Conservation (phyloP, 2,797 vertebrate species). For the Hippocampus kuda region DNA sequence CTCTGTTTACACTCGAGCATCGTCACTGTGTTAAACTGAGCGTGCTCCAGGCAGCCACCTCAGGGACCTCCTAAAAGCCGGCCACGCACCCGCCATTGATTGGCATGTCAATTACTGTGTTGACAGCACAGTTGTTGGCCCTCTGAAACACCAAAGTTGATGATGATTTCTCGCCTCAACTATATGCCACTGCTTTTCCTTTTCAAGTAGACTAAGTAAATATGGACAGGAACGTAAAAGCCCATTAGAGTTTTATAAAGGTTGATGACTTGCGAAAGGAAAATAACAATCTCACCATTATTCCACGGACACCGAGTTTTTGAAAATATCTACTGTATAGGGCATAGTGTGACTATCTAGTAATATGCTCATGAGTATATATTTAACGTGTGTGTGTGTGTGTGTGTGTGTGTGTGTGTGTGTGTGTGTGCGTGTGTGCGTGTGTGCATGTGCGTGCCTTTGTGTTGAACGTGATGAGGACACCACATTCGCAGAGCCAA, state of each 20-base stretch:
- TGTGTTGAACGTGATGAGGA: too few relatives aligned
- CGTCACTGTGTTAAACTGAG: constrained; percentile 69
- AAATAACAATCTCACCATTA: too few relatives aligned
- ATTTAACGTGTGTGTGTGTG: too few relatives aligned
- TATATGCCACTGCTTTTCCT: constrained; percentile 16
- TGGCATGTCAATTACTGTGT: constrained; percentile 69
- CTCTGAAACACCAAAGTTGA: constrained; percentile 60
- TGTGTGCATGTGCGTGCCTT: too few relatives aligned
- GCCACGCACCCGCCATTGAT: constrained; percentile 62
- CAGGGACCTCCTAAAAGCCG: constrained; percentile 65
- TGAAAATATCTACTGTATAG: too few relatives aligned
- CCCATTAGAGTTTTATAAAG: neutral
- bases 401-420: too few relatives aligned
- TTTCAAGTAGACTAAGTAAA: constrained; percentile 21
- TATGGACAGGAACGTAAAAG: neutral
- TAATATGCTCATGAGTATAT: too few relatives aligned
- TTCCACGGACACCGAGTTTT: too few relatives aligned
- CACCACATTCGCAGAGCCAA: too few relatives aligned
- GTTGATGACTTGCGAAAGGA: neutral
- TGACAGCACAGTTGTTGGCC: constrained; percentile 61
- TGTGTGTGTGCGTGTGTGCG: too few relatives aligned
- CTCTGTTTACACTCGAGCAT: constrained; percentile 64
- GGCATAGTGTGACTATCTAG: too few relatives aligned
- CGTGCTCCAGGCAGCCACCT: constrained; percentile 63
- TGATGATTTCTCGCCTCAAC: constrained; percentile 30